phyloP scores from a whole-genome alignment of 2,888 invertebrate species.

The Lasiommata megera region DNA sequence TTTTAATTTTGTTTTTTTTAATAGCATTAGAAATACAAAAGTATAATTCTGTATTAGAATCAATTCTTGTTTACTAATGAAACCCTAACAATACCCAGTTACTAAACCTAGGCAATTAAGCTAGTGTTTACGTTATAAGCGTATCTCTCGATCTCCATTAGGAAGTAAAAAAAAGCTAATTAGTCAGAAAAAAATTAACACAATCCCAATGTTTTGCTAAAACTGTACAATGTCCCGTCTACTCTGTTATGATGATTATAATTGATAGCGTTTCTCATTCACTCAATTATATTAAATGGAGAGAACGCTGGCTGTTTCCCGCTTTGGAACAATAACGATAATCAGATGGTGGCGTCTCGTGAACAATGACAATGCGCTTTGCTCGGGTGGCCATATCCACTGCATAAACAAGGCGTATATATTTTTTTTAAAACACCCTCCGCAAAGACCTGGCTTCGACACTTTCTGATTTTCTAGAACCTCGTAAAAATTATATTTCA shows the following conservation, averaged over 20 bases:
- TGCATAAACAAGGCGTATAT: background rate
- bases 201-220: constrained; percentile 37
- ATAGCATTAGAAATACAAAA: no score
- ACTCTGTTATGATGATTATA: constrained; percentile 57
- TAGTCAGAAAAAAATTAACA: constrained; percentile 27
- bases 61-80: no score
- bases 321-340: constrained; percentile 74
- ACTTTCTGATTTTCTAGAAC: no score
- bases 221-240: constrained; percentile 32
- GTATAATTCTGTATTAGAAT: no score
- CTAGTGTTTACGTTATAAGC: background rate
- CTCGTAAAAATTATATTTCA: no score
- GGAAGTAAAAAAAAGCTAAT: constrained; percentile 28
- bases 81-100: background rate
- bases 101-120: background rate
- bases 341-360: constrained; percentile 68
- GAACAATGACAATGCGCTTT: constrained; percentile 71
- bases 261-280: constrained; percentile 75
- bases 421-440: background rate
- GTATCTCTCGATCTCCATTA: constrained; percentile 2
- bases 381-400: constrained; percentile 49
- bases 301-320: constrained; percentile 73
- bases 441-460: no score
- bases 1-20: no score
- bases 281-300: constrained; percentile 76